These are phyloP conservation scores for Rhadinocentrus ornatus DNA, from an alignment of 2,797 vertebrate genomes.

Conservation along the genomic window DNA sequence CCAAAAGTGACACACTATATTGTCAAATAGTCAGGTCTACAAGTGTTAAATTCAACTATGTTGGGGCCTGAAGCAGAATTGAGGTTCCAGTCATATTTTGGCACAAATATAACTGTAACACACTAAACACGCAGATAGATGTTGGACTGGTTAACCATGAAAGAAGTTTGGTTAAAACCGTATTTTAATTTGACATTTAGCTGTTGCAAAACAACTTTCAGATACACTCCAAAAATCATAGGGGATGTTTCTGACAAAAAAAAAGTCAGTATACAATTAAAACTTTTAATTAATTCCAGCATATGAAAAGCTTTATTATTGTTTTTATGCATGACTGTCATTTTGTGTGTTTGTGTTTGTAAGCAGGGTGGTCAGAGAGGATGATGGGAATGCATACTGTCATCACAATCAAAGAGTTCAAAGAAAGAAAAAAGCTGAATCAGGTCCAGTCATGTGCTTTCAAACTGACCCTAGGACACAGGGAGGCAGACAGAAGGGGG, in stretches of 20 bases:
- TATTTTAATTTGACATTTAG: neutral
- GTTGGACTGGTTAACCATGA: neutral
- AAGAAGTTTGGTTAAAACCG: neutral
- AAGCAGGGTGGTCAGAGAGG: slow-evolving; percentile 48
- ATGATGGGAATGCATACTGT: slow-evolving; percentile 81
- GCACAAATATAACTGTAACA: neutral
- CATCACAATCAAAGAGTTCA: slow-evolving; percentile 81
- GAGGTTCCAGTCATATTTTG: neutral
- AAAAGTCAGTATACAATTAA: neutral
- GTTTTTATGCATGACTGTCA: slow-evolving; percentile 39
- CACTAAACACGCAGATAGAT: neutral
- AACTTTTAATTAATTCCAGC: neutral
- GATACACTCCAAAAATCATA: neutral
- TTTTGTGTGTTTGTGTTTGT: slow-evolving; percentile 59
- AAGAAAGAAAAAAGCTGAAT: slow-evolving; percentile 83
- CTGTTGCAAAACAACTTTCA: neutral
- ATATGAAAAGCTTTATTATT: slow-evolving; percentile 30
- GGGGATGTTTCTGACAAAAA: neutral
- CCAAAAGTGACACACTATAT: neutral
- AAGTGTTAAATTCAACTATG: neutral
- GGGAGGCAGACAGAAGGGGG: slow-evolving; percentile 28
- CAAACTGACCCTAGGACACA: slow-evolving; percentile 52
- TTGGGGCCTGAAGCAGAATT: neutral
- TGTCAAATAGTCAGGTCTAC: slow-evolving; percentile 5
- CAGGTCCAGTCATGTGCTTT: slow-evolving; percentile 78